A percentile compares a stretch with the other conserved stretches of the same genome.
Conservation (phyloP, 2,888 invertebrate genomes). For the Apomyelois bistriatella region DNA sequence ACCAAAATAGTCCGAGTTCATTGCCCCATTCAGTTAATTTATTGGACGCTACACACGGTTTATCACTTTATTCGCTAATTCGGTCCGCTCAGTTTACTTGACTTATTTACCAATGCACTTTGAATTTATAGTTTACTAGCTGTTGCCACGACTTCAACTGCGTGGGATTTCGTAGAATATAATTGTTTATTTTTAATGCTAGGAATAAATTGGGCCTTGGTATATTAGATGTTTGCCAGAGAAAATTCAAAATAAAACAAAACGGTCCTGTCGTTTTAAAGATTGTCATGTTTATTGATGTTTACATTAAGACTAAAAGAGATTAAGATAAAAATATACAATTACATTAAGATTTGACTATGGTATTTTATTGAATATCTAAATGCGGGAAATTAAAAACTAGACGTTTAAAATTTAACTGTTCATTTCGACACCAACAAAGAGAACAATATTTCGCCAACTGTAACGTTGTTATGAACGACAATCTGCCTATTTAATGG, state of each 20-base stretch:
- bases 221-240: too few species aligned
- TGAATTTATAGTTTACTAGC: not conserved
- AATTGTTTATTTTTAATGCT: too few species aligned
- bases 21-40: conserved; percentile 23
- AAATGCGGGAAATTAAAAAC: too few species aligned
- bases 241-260: too few species aligned
- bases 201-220: too few species aligned
- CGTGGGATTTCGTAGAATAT: too few species aligned
- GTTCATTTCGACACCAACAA: not conserved
- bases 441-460: conserved; percentile 14
- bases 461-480: conserved; percentile 37
- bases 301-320: too few species aligned
- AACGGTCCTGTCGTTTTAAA: too few species aligned
- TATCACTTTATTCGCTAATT: conserved; percentile 16
- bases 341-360: too few species aligned
- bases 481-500: conserved; percentile 46
- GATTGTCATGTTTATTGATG: not conserved
- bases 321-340: too few species aligned
- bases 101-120: conserved; percentile 1
- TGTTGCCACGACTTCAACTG: too few species aligned
- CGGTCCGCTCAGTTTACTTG: not conserved
- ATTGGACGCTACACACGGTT: conserved; percentile 18
- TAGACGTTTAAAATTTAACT: not conserved
- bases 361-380: too few species aligned
- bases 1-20: conserved; percentile 27